Evolutionary conservation across 2,113 vertebrate species (phyloP), one percentile per base, ranked within the genome.

Genomic region (Taxidea taxus): DNA sequence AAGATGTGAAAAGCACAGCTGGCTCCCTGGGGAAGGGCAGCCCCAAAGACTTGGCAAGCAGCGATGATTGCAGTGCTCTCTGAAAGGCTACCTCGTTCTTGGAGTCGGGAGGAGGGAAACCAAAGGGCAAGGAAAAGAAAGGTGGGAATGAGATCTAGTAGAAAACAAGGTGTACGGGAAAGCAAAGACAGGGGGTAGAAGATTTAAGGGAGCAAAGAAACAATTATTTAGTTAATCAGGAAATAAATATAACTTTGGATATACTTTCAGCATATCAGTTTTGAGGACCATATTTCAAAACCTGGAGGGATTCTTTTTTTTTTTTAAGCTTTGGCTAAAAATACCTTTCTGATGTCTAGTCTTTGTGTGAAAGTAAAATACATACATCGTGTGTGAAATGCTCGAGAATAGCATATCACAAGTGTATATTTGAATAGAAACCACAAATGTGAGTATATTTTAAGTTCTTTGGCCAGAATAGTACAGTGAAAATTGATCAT

Each of bases 1-100:
- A 66, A 92, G 49, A 68, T 31, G 97, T 94, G 95, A 95, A 94
- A 70, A 0, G 0, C 97, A 85, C 81, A 97, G 75, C 92, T 96
- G 95, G 47, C 88, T 94, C 18, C 95, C 87, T 78, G 68, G 66
- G 20, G 20, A 1, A 18, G 4, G 4, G 18, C 62, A n/a, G 42
- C 39, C 44, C 44, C 93, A 80, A 89, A 96, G 96, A 96, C 25
- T 64, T 92, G 78, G 83, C 93, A 81, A 34, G 42, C 49, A 68
- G 74, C 29, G 70, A 23, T 0, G 29, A 66, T 27, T 54, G 13
- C 4, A 2, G 68, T 82, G 23, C 77, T 85, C 68, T 95, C 0
- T 21, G 27, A 31, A 74, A 94, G 60, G 81, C 49, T 66, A 51
- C 77, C 21, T 39, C 75, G 58, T 91, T 70, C 87, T 77, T 88